These are phyloP conservation scores for Rhorus exstirpatorius DNA, from an alignment of 2,888 invertebrate species.

Conservation along the genomic window DNA sequence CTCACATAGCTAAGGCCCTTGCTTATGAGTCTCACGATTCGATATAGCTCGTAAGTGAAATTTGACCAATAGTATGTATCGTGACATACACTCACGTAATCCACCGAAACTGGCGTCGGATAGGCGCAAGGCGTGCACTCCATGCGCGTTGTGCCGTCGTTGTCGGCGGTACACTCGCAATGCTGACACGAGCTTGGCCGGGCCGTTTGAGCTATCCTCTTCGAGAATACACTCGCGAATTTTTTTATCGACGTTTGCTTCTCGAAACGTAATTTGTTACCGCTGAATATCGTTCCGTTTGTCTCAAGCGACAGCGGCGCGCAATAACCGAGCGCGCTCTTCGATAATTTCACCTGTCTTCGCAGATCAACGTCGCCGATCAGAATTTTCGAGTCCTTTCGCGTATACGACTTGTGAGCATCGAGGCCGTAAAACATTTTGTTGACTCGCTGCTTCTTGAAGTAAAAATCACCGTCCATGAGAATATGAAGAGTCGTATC, in stretches of 20 bases:
- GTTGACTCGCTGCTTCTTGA: constrained; percentile 90
- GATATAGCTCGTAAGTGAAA: constrained; percentile 31
- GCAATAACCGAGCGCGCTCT: constrained; percentile 92
- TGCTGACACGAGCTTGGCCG: constrained; percentile 88
- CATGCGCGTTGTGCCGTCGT: constrained; percentile 89
- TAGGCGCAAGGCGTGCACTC: constrained; percentile 89
- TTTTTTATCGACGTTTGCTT: constrained; percentile 88
- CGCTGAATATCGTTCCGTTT: constrained; percentile 92
- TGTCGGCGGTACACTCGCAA: constrained; percentile 91
- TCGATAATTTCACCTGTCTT: constrained; percentile 92
- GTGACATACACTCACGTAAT: constrained; percentile 86
- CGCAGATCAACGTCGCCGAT: constrained; percentile 91
- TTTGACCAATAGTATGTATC: constrained; percentile 46
- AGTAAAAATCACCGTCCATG: constrained; percentile 93
- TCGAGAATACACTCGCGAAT: constrained; percentile 90
- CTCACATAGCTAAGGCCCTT: constrained; percentile 22
- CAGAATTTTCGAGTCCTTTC: constrained; percentile 90
- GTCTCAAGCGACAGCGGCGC: constrained; percentile 94
- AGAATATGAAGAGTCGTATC: constrained; percentile 93
- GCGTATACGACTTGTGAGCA: constrained; percentile 91
- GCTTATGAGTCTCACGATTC: constrained; percentile 11
- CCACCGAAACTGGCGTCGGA: constrained; percentile 86
- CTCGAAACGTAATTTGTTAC: constrained; percentile 88
- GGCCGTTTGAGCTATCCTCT: constrained; percentile 89
- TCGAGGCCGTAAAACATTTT: constrained; percentile 94